phyloP scores from a whole-genome alignment of 2,888 invertebrate species.

The Troides aeacus region DNA sequence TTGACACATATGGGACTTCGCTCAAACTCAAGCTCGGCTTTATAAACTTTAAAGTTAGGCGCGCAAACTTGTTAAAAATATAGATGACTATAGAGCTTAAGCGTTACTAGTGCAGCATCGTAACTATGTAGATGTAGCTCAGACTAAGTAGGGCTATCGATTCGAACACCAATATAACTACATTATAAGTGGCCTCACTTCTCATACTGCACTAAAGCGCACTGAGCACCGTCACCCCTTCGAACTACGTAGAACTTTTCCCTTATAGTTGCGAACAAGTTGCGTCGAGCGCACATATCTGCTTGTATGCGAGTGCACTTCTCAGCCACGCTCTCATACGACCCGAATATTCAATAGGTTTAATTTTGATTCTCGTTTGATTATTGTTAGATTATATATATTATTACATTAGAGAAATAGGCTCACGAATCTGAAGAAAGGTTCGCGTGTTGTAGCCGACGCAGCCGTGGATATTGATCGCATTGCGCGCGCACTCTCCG shows the following conservation, averaged over 20 bases:
- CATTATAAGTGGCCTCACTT: slow-evolving; percentile 28
- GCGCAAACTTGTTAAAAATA: slow-evolving; percentile 45
- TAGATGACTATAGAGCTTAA: slow-evolving; percentile 36
- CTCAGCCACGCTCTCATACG: neutral
- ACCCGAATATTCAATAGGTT: slow-evolving; percentile 1
- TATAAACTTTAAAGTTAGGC: slow-evolving; percentile 38
- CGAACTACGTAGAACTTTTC: slow-evolving; percentile 46
- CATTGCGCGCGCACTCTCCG: slow-evolving; percentile 75
- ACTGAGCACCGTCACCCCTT: slow-evolving; percentile 37
- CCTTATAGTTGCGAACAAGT: slow-evolving; percentile 41
- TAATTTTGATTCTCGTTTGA: neutral
- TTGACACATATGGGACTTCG: neutral
- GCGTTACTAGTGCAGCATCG: slow-evolving; percentile 35
- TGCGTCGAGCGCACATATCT: slow-evolving; percentile 28
- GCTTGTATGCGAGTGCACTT: neutral
- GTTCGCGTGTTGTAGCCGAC: slow-evolving; percentile 68
- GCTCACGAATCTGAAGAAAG: slow-evolving; percentile 65
- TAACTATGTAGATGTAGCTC: slow-evolving; percentile 36
- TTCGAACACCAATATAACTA: slow-evolving; percentile 37
- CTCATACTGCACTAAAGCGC: slow-evolving; percentile 36
- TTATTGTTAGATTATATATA: slow-evolving; percentile 25
- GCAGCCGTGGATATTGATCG: slow-evolving; percentile 74
- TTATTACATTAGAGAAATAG: slow-evolving; percentile 47
- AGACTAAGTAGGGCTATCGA: slow-evolving; percentile 52
- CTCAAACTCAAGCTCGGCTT: slow-evolving; percentile 24